Conservation (phyloP, 2,888 invertebrate genomes). For the Eupithecia vulgata region DNA sequence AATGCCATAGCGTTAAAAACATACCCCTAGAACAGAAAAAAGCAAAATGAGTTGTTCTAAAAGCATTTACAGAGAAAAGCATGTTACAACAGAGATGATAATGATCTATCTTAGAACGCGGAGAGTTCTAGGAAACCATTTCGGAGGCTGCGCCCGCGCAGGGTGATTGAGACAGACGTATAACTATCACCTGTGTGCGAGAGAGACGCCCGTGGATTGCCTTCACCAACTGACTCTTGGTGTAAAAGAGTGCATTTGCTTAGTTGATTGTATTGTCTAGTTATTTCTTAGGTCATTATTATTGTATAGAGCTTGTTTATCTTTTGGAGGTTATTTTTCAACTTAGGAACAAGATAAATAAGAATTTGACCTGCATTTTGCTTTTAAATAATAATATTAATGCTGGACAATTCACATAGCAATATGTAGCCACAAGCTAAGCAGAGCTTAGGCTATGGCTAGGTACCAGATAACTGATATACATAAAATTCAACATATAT, state of each 20-base stretch:
- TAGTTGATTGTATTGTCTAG: background rate
- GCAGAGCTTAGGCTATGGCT: too few species aligned
- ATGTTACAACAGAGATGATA: constrained; percentile 55
- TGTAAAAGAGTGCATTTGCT: constrained; percentile 21
- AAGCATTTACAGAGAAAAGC: constrained; percentile 59
- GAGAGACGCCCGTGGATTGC: constrained; percentile 66
- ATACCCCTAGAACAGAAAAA: background rate
- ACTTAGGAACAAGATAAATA: too few species aligned
- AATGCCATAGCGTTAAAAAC: background rate
- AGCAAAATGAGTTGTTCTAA: constrained; percentile 24
- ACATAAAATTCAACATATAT: too few species aligned
- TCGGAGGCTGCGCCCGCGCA: constrained; percentile 63
- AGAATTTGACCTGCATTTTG: background rate
- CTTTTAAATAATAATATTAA: background rate
- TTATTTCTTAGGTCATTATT: background rate
- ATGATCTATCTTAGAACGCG: constrained; percentile 57
- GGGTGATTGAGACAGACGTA: constrained; percentile 44
- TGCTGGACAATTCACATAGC: too few species aligned
- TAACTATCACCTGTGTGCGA: constrained; percentile 42
- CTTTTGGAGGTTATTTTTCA: too few species aligned
- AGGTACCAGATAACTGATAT: too few species aligned
- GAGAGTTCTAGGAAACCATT: constrained; percentile 69
- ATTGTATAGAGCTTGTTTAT: too few species aligned
- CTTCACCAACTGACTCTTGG: constrained; percentile 56
- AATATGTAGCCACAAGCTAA: too few species aligned